Evolutionary conservation across 2,113 vertebrate genomes (phyloP), one percentile per base, ranked within the genome.

Genomic region (Orycteropus afer): DNA sequence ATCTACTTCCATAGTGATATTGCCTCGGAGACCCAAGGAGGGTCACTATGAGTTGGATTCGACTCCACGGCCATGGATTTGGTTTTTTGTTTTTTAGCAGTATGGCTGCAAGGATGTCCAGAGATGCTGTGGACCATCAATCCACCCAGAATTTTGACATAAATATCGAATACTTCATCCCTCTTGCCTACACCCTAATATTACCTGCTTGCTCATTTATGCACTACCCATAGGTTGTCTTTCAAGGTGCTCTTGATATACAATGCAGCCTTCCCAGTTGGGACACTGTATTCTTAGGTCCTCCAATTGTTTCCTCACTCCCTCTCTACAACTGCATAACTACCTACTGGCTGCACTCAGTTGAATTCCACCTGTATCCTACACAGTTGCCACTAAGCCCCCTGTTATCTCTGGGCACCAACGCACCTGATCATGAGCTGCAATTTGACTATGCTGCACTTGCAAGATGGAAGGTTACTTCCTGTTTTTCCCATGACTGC

Each of bases 361-460:
- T 25, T 86, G 45, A 13, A 73, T 0, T 3, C 12, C 20, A 49
- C 32, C 34, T 86, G 20, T 55, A 27, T 20, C 45, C 5, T 17
- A 13, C 8, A 73, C 3, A 3, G 25, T 53, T 29, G 22, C 14
- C 14, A 3, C 4, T 53, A 22, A 18, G 47, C 9, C 12, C 45
- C 32, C 10, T 1, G 25, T 37, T 9, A 7, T 1, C 37, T 65
- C 9, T 29, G 17, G 6, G 9, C 3, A 47, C 12, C 55, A 14
- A 74, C 32, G 22, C 20, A 57, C 20, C n/a, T 49, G n/a, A 7
- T 3, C 22, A 8, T 63, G 32, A 7, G 14, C 40, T 73, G 34
- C 3, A 23, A 14, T 20, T 87, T 40, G 34, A 27, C 63, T 87
- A 13, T 5, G 5, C 13, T 81, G 2, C 22, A 42, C 63, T 32